Conservation (phyloP, 2,113 vertebrate genomes). For the Cygnus buccinator region DNA sequence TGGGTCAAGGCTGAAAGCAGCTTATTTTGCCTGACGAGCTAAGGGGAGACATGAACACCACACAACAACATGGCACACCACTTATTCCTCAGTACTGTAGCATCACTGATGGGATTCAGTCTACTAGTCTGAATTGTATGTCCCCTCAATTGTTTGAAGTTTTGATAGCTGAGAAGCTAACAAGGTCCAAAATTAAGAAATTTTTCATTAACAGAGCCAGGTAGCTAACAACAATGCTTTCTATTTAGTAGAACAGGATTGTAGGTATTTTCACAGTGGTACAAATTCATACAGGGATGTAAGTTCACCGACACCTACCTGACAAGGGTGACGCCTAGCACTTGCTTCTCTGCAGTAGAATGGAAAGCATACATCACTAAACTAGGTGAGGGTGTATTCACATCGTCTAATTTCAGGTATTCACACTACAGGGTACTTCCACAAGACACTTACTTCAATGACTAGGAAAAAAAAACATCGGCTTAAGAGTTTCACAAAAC, state of each 20-base stretch:
- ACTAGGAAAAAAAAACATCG: accelerated
- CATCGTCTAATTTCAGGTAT: background rate
- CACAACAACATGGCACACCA: background rate
- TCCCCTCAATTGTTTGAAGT: background rate
- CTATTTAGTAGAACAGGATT: background rate
- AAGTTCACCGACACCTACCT: background rate
- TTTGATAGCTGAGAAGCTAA: background rate
- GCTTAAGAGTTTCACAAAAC: background rate
- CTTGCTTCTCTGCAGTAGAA: background rate
- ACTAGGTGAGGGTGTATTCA: background rate
- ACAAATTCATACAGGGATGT: background rate
- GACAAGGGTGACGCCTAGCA: background rate
- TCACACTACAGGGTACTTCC: background rate
- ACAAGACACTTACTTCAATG: background rate
- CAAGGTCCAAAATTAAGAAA: background rate
- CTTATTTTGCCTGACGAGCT: background rate
- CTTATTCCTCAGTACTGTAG: background rate
- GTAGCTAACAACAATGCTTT: background rate
- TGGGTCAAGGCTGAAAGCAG: background rate
- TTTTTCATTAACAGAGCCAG: background rate
- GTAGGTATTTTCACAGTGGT: background rate
- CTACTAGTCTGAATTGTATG: background rate
- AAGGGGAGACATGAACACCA: background rate
- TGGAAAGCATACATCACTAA: background rate
- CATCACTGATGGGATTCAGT: background rate